Base-by-base conservation (phyloP, 2,888 invertebrate genomes). In the Hydrotaea diabolus region DNA sequence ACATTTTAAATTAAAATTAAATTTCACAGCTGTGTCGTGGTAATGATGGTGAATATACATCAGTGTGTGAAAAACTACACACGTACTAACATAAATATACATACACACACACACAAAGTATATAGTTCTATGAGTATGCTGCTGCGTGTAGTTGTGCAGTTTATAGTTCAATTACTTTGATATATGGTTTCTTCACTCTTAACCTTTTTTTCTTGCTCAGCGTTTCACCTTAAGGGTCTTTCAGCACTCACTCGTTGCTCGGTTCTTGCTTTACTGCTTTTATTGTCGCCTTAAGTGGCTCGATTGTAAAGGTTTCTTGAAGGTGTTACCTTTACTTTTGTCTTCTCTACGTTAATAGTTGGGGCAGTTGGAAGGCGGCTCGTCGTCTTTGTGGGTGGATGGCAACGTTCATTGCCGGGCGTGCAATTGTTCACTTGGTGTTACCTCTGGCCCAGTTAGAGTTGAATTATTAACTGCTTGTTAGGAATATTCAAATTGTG, bases 101-200 rank as follows among this genome's bases (percentile, higher is more conserved):
- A 39, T 9, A n/a, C 49, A 49, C n/a, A 49, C n/a, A 49, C 49
- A 4, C 49, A 39, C 39, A 39, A 1, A 49, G n/a, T n/a, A n/a
- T n/a, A n/a, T n/a, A n/a, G n/a, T n/a, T 49, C n/a, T n/a, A n/a
- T 49, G 49, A n/a, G n/a, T 1, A 1, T 49, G 49, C 13, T 55
- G n/a, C n/a, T 55, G 2, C 26, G 11, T 26, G 26, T 13, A 23
- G 23, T 21, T 59, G 59, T 59, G 59, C 26, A 23, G 15, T 59
- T 59, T 59, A 59, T 59, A 26, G 59, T 59, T 59, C 59, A 59
- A 59, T 59, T 59, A 59, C 59, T 15, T 23, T 23, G 59, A 59
- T 59, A 59, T 59, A 59, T 59, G 59, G 59, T 23, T 59, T 59
- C 59, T 23, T 59, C 26, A 59, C 15, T 26, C 11, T 59, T 59